Percentiles rank a stretch among this genome's conserved stretches.
phyloP scores from a whole-genome alignment of 2,113 vertebrate genomes.

The Myotis davidii region DNA sequence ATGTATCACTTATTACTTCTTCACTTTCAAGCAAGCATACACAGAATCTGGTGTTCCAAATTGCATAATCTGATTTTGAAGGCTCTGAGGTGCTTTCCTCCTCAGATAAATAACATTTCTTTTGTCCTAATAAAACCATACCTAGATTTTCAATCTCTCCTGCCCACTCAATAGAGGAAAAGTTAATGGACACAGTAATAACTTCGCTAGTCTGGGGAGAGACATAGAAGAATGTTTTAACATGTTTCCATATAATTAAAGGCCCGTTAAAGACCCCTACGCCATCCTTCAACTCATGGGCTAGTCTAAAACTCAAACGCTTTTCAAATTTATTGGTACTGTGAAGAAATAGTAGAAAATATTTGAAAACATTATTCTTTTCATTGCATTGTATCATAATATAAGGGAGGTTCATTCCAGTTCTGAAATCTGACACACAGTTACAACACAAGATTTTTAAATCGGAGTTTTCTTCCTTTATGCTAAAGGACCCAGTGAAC shows the following conservation, averaged over 20 bases:
- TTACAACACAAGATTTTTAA: conserved; percentile 86
- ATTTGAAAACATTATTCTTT: conserved; percentile 77
- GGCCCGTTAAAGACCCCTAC: conserved; percentile 90
- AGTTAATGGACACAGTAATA: conserved; percentile 82
- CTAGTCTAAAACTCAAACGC: conserved; percentile 86
- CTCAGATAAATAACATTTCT: conserved; percentile 61
- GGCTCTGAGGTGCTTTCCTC: not conserved
- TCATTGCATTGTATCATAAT: conserved; percentile 84
- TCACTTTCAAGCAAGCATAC: conserved; percentile 85
- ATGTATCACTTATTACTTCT: conserved; percentile 76
- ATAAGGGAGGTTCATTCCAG: conserved; percentile 86
- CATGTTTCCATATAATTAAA: conserved; percentile 89
- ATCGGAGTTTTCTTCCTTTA: conserved; percentile 70
- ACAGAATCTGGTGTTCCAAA: conserved; percentile 81
- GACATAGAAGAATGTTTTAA: conserved; percentile 83
- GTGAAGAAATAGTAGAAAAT: conserved; percentile 87
- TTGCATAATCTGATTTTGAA: conserved; percentile 74
- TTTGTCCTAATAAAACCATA: conserved; percentile 86
- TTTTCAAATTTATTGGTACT: conserved; percentile 84
- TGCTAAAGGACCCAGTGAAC: conserved; percentile 78
- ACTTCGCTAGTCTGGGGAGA: conserved; percentile 83
- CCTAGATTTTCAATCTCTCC: conserved; percentile 86
- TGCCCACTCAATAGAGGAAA: conserved; percentile 86
- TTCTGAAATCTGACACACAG: conserved; percentile 84
- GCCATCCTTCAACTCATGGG: conserved; percentile 85